A percentile compares a stretch with the other conserved stretches of the same genome.
phyloP scores from a whole-genome alignment of 2,888 invertebrate species.

The Stenodera caucasica region DNA sequence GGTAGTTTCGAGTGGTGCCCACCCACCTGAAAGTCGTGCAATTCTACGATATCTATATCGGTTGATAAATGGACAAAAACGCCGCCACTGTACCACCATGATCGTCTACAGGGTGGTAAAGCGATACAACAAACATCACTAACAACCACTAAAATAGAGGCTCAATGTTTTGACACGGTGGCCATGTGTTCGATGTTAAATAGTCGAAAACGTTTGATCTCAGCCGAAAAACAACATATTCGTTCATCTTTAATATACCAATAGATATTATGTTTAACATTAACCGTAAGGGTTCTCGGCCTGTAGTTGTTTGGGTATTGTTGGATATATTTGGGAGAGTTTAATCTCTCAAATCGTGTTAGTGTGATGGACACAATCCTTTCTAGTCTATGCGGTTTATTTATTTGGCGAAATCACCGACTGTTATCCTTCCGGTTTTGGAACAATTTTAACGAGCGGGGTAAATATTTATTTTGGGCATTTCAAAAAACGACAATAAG shows the following conservation, averaged over 20 bases:
- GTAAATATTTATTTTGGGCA: background rate
- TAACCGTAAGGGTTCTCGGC: background rate
- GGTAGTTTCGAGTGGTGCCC: conserved; percentile 31
- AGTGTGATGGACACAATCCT: conserved; percentile 2
- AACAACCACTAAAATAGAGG: conserved; percentile 26
- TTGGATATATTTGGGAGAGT: too few relatives aligned
- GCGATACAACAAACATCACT: conserved; percentile 24
- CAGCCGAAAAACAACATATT: conserved; percentile 19
- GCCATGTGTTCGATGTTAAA: conserved; percentile 48
- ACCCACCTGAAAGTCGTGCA: conserved; percentile 31
- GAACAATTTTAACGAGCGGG: background rate
- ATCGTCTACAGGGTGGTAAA: conserved; percentile 27
- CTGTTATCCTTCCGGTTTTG: conserved; percentile 1
- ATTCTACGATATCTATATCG: too few relatives aligned
- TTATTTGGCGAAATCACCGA: too few relatives aligned
- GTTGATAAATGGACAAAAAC: conserved; percentile 14
- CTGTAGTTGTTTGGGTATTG: background rate
- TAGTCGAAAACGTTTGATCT: conserved; percentile 24
- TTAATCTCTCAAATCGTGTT: background rate
- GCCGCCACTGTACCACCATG: conserved; percentile 21
- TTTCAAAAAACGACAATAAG: background rate
- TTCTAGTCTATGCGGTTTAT: too few relatives aligned
- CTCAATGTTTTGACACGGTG: conserved; percentile 47
- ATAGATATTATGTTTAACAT: conserved; percentile 4
- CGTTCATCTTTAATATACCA: conserved; percentile 6